Conservation (phyloP, 2,113 vertebrate species). For the Etheostoma cragini region DNA sequence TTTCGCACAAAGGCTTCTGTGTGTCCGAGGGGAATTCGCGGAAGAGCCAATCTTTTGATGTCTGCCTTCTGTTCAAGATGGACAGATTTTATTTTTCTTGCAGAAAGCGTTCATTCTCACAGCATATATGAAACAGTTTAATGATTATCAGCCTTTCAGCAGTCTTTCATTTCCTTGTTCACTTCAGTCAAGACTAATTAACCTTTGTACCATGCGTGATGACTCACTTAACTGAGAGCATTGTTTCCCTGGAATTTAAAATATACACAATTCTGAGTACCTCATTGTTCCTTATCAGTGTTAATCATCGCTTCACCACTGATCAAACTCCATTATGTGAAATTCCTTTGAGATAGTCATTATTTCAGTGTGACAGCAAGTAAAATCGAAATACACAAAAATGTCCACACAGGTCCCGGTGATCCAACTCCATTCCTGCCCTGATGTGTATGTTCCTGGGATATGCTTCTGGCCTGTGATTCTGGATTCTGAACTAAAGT, state of each 20-base stretch:
- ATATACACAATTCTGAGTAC: slow-evolving; percentile 19
- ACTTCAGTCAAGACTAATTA: neutral
- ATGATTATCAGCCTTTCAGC: slow-evolving; percentile 6
- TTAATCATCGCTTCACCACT: neutral
- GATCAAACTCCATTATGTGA: neutral
- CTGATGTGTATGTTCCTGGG: accelerated
- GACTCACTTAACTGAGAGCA: slow-evolving; percentile 8
- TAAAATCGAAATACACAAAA: slow-evolving; percentile 19
- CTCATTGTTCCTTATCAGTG: slow-evolving; percentile 13
- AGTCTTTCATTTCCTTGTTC: slow-evolving; percentile 28
- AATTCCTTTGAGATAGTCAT: neutral
- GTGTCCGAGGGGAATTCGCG: slow-evolving; percentile 17
- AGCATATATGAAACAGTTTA: neutral
- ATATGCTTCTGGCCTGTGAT: accelerated
- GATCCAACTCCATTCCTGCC: neutral
- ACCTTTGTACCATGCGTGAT: slow-evolving; percentile 14
- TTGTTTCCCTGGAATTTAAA: neutral
- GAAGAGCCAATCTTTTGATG: slow-evolving; percentile 1
- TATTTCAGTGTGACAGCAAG: slow-evolving; percentile 25
- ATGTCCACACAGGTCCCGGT: neutral
- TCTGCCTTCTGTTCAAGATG: neutral
- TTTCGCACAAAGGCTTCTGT: neutral
- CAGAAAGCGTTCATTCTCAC: neutral
- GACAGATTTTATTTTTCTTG: neutral
- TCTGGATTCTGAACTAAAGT: neutral